Evolutionary conservation across 2,113 vertebrate genomes (phyloP).

Genomic region (Psophia crepitans): DNA sequence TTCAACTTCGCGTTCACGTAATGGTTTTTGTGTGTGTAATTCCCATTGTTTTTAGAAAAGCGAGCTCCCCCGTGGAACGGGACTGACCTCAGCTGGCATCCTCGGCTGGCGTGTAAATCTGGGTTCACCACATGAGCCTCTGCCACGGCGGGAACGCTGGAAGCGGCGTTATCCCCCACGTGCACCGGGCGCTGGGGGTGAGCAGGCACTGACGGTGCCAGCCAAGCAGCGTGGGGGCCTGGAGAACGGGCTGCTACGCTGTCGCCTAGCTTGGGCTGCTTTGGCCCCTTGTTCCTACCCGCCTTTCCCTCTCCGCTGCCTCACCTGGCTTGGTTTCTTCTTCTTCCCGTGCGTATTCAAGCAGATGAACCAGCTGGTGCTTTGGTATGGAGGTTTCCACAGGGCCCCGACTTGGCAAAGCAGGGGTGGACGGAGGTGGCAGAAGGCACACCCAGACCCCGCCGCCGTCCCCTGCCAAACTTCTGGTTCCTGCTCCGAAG

Average conservation of each 20-base stretch:
- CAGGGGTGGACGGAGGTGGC: not conserved
- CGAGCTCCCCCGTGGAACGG: accelerated
- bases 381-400: not conserved
- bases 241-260: accelerated
- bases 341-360: not conserved
- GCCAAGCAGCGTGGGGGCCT: not conserved
- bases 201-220: not conserved
- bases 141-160: not conserved
- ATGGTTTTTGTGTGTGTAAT: not conserved
- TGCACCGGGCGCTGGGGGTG: not conserved
- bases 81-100: not conserved
- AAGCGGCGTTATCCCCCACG: not conserved
- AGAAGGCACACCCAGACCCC: not conserved
- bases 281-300: not conserved
- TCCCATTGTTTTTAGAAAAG: not conserved
- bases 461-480: not conserved
- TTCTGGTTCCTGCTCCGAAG: not conserved
- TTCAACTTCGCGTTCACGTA: not conserved
- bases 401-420: not conserved
- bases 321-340: not conserved
- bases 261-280: not conserved
- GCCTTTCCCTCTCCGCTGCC: not conserved
- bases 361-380: not conserved
- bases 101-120: not conserved
- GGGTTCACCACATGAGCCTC: not conserved